phyloP scores from a whole-genome alignment of 2,113 vertebrate species.

The Elephantulus edwardii region DNA sequence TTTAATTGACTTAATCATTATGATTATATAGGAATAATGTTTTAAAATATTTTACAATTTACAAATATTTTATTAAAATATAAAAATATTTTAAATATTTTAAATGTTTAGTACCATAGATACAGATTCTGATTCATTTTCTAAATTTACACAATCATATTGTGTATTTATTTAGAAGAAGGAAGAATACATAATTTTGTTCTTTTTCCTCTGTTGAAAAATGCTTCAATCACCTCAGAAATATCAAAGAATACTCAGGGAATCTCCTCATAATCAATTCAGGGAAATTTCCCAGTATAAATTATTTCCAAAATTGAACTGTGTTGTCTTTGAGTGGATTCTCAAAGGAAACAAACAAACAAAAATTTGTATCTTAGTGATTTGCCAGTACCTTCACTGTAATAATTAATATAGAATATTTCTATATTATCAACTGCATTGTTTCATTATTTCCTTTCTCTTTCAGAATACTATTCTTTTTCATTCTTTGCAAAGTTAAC shows the following conservation, averaged over 20 bases:
- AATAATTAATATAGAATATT: background rate
- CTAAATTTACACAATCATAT: slow-evolving; percentile 47
- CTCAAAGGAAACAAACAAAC: background rate
- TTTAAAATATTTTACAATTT: no score
- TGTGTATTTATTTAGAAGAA: slow-evolving; percentile 57
- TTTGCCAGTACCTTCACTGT: background rate
- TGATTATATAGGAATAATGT: no score
- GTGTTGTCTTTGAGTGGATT: background rate
- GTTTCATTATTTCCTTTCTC: background rate
- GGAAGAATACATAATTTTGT: slow-evolving; percentile 53
- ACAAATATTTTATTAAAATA: no score
- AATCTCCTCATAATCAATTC: slow-evolving; percentile 49
- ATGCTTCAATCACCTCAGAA: slow-evolving; percentile 37
- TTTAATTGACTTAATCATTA: background rate
- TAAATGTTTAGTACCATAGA: background rate
- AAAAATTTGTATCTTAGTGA: background rate
- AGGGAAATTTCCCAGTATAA: slow-evolving; percentile 18
- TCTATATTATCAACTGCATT: background rate
- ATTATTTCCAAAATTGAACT: background rate
- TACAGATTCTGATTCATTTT: slow-evolving; percentile 56
- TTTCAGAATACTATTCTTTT: background rate
- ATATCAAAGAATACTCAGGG: slow-evolving; percentile 61
- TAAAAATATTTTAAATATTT: no score
- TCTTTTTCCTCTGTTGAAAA: slow-evolving; percentile 41
- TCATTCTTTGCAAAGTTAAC: no score